Evolutionary conservation across 1,140 invertebrate genomes (phyloP).

Genomic region (Zaprionus camerounensis): DNA sequence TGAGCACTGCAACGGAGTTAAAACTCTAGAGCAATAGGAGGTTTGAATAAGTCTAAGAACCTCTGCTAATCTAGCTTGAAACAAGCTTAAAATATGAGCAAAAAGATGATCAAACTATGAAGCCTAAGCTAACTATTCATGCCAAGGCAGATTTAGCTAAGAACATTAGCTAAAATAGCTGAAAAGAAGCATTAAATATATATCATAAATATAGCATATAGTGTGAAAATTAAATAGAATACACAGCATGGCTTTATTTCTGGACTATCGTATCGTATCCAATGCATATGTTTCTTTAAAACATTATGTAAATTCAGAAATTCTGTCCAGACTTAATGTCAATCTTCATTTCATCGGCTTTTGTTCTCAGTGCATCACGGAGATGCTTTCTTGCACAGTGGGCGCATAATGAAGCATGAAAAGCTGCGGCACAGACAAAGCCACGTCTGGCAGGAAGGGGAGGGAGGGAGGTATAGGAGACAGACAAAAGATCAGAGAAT

Average conservation of each 20-base stretch:
- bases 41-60: neutral
- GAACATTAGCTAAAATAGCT: too few species aligned
- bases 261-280: neutral
- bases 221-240: neutral
- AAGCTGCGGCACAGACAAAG: slow-evolving; percentile 60
- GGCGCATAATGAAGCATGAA: slow-evolving; percentile 65
- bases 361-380: slow-evolving; percentile 6
- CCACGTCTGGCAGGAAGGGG: slow-evolving; percentile 35
- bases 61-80: neutral
- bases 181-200: too few species aligned
- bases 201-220: too few species aligned
- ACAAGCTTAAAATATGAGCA: neutral
- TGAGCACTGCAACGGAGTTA: neutral
- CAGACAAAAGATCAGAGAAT: slow-evolving; percentile 6
- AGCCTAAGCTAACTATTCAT: neutral
- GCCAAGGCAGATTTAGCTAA: too few species aligned
- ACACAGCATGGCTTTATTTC: too few species aligned
- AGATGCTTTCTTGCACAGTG: slow-evolving; percentile 48
- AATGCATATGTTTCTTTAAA: neutral
- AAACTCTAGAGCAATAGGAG: neutral
- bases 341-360: slow-evolving; percentile 2
- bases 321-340: slow-evolving; percentile 1
- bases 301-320: slow-evolving; percentile 3
- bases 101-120: neutral
- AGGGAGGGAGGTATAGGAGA: too few species aligned